Evolutionary conservation across 2,113 vertebrate genomes (phyloP), one percentile per base, ranked within the genome.

Genomic region (Pangasianodon hypophthalmus): DNA sequence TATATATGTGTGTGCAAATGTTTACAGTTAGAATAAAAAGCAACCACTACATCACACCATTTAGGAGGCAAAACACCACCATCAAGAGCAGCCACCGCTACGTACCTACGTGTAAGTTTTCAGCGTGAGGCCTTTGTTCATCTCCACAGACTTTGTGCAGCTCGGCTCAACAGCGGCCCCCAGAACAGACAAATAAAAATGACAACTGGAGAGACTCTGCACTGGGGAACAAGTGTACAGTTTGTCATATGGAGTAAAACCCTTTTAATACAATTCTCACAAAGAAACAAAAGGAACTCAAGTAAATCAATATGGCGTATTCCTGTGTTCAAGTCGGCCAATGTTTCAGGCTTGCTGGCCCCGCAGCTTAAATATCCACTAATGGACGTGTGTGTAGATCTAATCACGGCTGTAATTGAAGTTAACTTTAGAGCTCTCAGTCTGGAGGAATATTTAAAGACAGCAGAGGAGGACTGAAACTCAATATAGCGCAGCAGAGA

Each of bases 381-480:
- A 96, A 96, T 96, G 95, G 95, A 96, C 92, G 93, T 91, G 93
- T 93, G 93, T 90, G 92, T 93, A 96, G 95, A 96, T 96, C 95
- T 96, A 96, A 96, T 96, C 96, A 95, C 91, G 77, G 91, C 93
- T 92, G 94, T 96, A 96, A 96, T 95, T 96, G 95, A 96, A 96
- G 94, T 96, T 95, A 95, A 95, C 95, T 96, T 96, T 96, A 93
- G 95, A 95, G 94, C 95, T 95, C 95, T 96, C 95, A 95, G 95
- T 95, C 95, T 93, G 77, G 91, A 94, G 85, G 95, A 96, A 96
- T 96, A 96, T 96, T 96, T 95, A 95, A 95, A 96, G 95, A 94
- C 95, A 95, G 71, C 62, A 77, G 92, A 94, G 90, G 88, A 94
- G 92, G 91, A 92, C 92, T 96, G 96, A 96, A 96, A 96, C 95